Base-by-base conservation (phyloP, 53 echinoderm and acorn worm species). In the Echinometra lucunter region DNA sequence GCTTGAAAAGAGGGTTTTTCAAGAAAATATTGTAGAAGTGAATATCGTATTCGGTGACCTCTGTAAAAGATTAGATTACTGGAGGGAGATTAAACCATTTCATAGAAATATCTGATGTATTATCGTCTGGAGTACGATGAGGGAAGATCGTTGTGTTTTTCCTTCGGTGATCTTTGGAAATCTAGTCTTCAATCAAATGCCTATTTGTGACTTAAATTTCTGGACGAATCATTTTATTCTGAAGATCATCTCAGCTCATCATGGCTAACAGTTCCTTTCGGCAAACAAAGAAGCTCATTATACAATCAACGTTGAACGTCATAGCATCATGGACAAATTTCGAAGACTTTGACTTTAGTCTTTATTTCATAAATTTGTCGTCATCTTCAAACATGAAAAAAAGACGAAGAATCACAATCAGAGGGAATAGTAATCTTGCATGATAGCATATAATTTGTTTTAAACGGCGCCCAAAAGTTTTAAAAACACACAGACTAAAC, bases 131-230 rank as follows among this genome's bases (percentile, higher is more conserved):
- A 47, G 28, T 85, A 85, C 30, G 28, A 16, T 49, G 85, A n/a
- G 11, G 45, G 49, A 18, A 85, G 85, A 85, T 49, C 49, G 49
- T 85, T 17, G 30, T 47, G 23, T 85, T 85, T 44, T 49, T 49
- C n/a, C 49, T 47, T 85, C 47, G 45, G 47, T 85, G 85, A 85
- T 85, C 49, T 85, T 27, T 45, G 11, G 28, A 49, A 85, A 85
- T 53, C 85, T 49, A 47, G 30, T 47, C 28, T 85, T 85, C 85
- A 85, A 85, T 85, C 85, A 85, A 85, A 85, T 47, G 85, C 85
- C 85, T 85, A 85, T 85, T 85, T 85, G 85, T 85, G 85, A n/a
- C n/a, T 85, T 85, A 49, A 82, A 85, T 35, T 47, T 85, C 13
- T 49, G 45, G 85, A 12, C 27, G 45, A 47, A 49, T 85, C 49